A percentile compares a stretch with the other conserved stretches of the same genome.
These are phyloP conservation scores for Archips xylosteana DNA, from an alignment of 2,888 invertebrate species.

Conservation along the genomic window DNA sequence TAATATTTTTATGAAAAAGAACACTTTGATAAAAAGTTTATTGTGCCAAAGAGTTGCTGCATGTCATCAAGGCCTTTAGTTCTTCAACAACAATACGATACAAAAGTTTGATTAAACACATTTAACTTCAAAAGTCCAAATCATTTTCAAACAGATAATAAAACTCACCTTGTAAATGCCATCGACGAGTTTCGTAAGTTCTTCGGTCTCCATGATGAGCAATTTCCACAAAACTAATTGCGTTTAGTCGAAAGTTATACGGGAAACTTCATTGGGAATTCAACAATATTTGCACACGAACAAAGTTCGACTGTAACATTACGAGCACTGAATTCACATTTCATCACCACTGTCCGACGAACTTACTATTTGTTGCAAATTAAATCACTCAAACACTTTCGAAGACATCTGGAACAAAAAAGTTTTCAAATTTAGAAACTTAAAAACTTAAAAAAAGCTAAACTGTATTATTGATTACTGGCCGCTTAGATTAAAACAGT, in stretches of 20 bases:
- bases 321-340: slow-evolving; percentile 79
- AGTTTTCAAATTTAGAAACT: slow-evolving; percentile 41
- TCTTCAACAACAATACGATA: not conserved
- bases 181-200: slow-evolving; percentile 95
- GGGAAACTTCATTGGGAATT: slow-evolving; percentile 75
- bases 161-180: slow-evolving; percentile 94
- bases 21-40: too few species aligned
- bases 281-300: slow-evolving; percentile 63
- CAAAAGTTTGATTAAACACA: not conserved
- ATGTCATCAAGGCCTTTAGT: not conserved
- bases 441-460: slow-evolving; percentile 12
- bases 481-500: not conserved
- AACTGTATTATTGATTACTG: slow-evolving; percentile 15
- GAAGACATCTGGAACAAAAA: slow-evolving; percentile 82
- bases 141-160: slow-evolving; percentile 36
- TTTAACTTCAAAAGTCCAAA: not conserved
- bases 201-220: slow-evolving; percentile 92
- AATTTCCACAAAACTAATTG: slow-evolving; percentile 68
- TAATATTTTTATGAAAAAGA: too few species aligned
- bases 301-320: slow-evolving; percentile 74
- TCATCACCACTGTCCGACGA: slow-evolving; percentile 63
- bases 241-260: slow-evolving; percentile 67
- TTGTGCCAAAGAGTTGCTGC: too few species aligned
- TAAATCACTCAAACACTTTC: slow-evolving; percentile 73
- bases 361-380: slow-evolving; percentile 53